Conservation (phyloP, 2,888 invertebrate species). For the Orchesellides sinensis region DNA sequence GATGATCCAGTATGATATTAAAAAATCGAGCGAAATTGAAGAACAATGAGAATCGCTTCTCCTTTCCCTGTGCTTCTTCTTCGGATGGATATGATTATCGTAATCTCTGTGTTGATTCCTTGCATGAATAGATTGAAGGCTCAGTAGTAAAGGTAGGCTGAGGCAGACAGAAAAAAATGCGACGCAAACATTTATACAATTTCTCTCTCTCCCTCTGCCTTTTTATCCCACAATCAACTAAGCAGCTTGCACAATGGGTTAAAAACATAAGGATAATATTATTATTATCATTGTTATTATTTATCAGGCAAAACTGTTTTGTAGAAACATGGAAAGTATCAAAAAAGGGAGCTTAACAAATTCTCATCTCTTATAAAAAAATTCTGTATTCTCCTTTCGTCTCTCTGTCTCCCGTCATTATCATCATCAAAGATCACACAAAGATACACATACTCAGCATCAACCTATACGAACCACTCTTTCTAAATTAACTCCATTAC, state of each 20-base stretch:
- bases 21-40: conserved; percentile 12
- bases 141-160: conserved; percentile 13
- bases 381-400: too few species aligned
- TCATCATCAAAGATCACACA: conserved; percentile 39
- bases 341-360: background rate
- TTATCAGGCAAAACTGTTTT: conserved; percentile 25
- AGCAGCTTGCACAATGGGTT: conserved; percentile 48
- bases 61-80: background rate
- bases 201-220: background rate
- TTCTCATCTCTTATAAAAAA: too few species aligned
- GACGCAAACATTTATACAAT: background rate
- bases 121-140: conserved; percentile 20
- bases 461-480: background rate
- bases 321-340: conserved; percentile 3
- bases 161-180: background rate
- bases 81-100: conserved; percentile 17
- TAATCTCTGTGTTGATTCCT: conserved; percentile 27
- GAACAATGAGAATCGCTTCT: background rate
- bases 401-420: background rate
- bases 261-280: conserved; percentile 7
- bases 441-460: conserved; percentile 1
- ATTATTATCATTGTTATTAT: conserved; percentile 17
- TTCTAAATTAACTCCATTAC: conserved; percentile 5
- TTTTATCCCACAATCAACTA: conserved; percentile 25
- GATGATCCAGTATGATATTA: background rate